Base-by-base conservation (phyloP, 2,113 vertebrate genomes). In the Xenopus laevis region DNA sequence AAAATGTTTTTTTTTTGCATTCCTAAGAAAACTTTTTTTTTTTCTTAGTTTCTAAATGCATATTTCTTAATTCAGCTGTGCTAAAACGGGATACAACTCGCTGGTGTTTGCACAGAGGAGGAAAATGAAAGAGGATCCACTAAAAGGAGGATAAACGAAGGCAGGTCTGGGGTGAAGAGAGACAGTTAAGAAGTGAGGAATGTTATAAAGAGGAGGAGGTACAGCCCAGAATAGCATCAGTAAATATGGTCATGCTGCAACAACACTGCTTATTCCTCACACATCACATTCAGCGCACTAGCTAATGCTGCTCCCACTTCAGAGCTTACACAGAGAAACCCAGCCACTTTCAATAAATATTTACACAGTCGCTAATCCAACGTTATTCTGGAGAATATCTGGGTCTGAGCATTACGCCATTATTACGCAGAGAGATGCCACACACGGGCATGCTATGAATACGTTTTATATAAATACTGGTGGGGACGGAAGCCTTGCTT, bases 221-320 rank as follows among this genome's bases (percentile, higher is more conserved):
- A 86, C 86, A 86, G 92, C 92, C 81, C 81, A 92, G 90, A 95
- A 93, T 94, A 95, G 93, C 88, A 91, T 82, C 84, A 18, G 83
- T 91, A 86, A 91, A 91, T 91, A 86, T 83, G 90, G 89, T 79
- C 89, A 89, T 86, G 85, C 82, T 83, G 82, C 85, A 88, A 83
- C 82, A 87, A 84, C 85, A 84, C 27, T 69, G 72, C 71, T 23
- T 16, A 69, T 71, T 70, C 77, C 69, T 85, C 79, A 17, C 79
- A 79, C 87, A 89, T 91, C 88, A 82, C 86, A 85, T 90, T 87
- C 64, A 59, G 58, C 60, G 47, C 15, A 16, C 33, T 50, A 10
- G 15, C 11, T 65, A 33, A 20, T 44, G 16, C 66, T 63, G 18
- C 17, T 64, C 67, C 55, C 23, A 64, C 47, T 60, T 27, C 40